Conservation (phyloP, 2,888 invertebrate species). For the Pterostichus niger region DNA sequence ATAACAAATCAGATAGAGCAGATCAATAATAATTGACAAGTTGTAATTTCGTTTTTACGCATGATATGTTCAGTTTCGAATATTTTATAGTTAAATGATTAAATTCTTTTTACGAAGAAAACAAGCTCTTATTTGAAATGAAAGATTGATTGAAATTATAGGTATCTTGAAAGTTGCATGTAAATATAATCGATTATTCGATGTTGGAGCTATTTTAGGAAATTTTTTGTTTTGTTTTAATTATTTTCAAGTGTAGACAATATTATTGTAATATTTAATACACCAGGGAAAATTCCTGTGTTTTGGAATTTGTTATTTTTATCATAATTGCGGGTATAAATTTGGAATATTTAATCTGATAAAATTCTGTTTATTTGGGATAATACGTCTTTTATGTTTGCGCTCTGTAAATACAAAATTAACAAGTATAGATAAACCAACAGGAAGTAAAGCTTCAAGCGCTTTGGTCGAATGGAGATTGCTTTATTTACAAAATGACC, state of each 20-base stretch:
- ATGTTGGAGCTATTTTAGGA: neutral
- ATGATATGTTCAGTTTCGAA: neutral
- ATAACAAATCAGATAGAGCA: constrained; percentile 7
- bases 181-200: constrained; percentile 43
- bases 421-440: neutral
- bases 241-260: no score
- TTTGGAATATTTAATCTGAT: neutral
- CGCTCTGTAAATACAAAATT: neutral
- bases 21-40: constrained; percentile 12
- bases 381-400: neutral
- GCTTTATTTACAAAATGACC: neutral
- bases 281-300: neutral
- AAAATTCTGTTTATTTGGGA: neutral
- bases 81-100: no score
- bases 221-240: neutral
- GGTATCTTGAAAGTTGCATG: neutral
- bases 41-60: neutral
- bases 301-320: neutral
- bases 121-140: neutral
- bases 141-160: constrained; percentile 29
- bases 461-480: neutral
- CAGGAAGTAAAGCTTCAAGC: no score
- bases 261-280: neutral
- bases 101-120: neutral
- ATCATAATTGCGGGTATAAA: neutral